Conservation (phyloP, 2,888 invertebrate genomes). For the Epirrhoe tristata region DNA sequence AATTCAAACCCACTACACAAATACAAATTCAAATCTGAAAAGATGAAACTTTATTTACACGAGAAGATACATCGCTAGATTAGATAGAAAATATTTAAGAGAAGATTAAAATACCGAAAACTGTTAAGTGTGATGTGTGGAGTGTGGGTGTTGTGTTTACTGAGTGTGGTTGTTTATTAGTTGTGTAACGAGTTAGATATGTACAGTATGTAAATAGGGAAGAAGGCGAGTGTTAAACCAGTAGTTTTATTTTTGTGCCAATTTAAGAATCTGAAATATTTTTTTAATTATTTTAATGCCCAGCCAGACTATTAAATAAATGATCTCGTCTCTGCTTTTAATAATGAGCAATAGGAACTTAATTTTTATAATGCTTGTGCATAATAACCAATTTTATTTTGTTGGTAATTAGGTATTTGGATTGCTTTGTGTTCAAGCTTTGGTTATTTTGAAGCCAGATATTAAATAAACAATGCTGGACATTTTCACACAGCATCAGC, state of each 20-base stretch:
- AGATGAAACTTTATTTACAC: slow-evolving; percentile 83
- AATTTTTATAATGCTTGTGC: no score
- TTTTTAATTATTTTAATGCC: slow-evolving; percentile 3
- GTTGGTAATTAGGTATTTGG: no score
- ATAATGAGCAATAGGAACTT: no score
- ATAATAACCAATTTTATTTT: no score
- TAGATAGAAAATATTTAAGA: slow-evolving; percentile 84
- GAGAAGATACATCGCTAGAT: slow-evolving; percentile 79
- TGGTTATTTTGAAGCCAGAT: no score
- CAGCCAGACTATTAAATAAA: background rate
- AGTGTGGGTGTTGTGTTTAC: slow-evolving; percentile 34
- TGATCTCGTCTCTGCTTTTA: no score
- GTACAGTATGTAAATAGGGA: slow-evolving; percentile 13
- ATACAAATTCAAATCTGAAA: slow-evolving; percentile 82
- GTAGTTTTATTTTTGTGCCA: slow-evolving; percentile 30
- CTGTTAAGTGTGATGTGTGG: slow-evolving; percentile 51
- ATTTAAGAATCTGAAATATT: slow-evolving; percentile 9
- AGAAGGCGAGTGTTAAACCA: slow-evolving; percentile 15
- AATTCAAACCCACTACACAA: slow-evolving; percentile 80
- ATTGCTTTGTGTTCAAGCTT: no score
- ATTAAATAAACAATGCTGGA: no score
- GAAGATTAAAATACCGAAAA: slow-evolving; percentile 77
- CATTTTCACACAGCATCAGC: no score
- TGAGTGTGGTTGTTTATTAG: slow-evolving; percentile 26
- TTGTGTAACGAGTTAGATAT: slow-evolving; percentile 12